These are phyloP conservation scores for Eriosoma lanigerum DNA, from an alignment of 1,140 invertebrate genomes.

Conservation along the genomic window DNA sequence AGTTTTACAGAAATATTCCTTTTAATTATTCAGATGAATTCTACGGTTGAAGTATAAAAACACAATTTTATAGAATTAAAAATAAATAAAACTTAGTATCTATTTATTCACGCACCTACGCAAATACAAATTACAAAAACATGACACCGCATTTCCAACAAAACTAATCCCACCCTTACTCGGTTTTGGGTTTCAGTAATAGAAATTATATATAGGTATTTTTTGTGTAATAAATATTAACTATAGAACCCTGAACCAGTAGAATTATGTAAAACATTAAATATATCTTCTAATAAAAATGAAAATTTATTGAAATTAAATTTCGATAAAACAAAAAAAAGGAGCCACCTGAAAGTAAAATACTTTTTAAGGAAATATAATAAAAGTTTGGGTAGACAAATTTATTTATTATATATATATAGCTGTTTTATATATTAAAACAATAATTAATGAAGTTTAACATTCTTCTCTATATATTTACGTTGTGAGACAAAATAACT, in stretches of 20 bases:
- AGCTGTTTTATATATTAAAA: no score
- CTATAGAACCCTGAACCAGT: no score
- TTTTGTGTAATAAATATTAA: neutral
- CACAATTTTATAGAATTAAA: neutral
- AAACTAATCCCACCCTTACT: slow-evolving; percentile 18
- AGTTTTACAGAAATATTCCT: neutral
- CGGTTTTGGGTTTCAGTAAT: slow-evolving; percentile 29
- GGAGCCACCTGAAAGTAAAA: no score
- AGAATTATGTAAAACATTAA: neutral
- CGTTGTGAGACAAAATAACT: no score
- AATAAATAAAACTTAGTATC: neutral
- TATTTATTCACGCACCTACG: neutral
- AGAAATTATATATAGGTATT: neutral
- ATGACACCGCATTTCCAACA: neutral
- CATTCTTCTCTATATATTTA: no score
- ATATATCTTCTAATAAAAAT: neutral
- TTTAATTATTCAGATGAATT: neutral
- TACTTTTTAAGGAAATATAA: no score
- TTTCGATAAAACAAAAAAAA: no score
- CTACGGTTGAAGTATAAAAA: neutral
- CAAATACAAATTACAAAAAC: neutral
- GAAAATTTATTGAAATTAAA: neutral
- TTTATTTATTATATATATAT: no score
- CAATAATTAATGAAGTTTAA: no score
- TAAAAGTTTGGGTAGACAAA: no score